phyloP scores from a whole-genome alignment of 2,888 invertebrate genomes.

The Drosophila prolongata region DNA sequence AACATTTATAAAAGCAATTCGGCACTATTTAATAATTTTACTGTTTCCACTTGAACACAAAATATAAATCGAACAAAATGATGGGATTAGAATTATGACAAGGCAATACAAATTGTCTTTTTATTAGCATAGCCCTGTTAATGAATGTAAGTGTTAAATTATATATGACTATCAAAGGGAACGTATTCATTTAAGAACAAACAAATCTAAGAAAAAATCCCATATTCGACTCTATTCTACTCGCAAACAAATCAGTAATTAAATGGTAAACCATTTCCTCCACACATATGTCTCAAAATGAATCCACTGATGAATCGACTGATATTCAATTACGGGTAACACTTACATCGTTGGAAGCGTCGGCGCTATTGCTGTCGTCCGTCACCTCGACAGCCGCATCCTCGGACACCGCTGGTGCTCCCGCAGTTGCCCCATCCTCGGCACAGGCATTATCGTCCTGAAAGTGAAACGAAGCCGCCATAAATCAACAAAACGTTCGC shows the following conservation, averaged over 20 bases:
- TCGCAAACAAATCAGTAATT: background rate
- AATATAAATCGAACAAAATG: too few relatives aligned
- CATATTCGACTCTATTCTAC: background rate
- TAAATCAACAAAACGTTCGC: constrained; percentile 57
- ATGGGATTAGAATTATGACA: too few relatives aligned
- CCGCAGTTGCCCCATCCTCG: constrained; percentile 16
- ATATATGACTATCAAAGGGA: too few relatives aligned
- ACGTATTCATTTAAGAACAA: too few relatives aligned
- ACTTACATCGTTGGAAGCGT: constrained; percentile 62
- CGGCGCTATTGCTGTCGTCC: constrained; percentile 64
- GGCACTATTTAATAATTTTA: too few relatives aligned
- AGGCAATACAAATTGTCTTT: too few relatives aligned
- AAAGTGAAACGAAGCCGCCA: constrained; percentile 67
- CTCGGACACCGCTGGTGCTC: constrained; percentile 4
- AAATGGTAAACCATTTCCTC: background rate
- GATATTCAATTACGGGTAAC: background rate
- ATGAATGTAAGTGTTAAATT: too few relatives aligned
- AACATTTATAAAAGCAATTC: too few relatives aligned
- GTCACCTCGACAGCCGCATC: constrained; percentile 31
- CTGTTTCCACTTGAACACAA: too few relatives aligned
- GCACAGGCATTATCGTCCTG: constrained; percentile 73
- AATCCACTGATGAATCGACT: constrained; percentile 12
- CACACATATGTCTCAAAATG: background rate
- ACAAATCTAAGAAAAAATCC: background rate
- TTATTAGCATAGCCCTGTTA: too few relatives aligned